A percentile compares a stretch with the other conserved stretches of the same genome.
Evolutionary conservation across 2,797 vertebrate species (phyloP).

Genomic region (Tadarida brasiliensis): DNA sequence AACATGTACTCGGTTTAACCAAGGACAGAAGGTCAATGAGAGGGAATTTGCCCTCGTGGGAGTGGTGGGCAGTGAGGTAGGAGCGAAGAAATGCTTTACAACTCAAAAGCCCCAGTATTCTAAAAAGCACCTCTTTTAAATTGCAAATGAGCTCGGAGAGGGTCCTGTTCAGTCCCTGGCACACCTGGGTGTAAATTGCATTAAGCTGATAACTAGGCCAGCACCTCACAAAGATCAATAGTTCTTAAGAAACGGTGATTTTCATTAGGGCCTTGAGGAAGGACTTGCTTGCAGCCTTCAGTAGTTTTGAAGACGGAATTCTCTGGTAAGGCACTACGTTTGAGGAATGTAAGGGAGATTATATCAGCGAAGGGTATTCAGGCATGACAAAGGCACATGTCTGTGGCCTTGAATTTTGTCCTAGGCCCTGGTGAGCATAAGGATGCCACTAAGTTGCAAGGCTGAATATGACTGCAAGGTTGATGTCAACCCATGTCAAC

Average conservation of each 20-base stretch:
- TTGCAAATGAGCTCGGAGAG: constrained; percentile 48
- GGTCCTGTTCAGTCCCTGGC: background rate
- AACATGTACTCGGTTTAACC: background rate
- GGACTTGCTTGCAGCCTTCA: background rate
- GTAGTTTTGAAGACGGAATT: background rate
- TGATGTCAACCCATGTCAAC: background rate
- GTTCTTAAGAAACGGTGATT: constrained; percentile 61
- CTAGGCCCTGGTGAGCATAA: background rate
- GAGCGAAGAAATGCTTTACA: background rate
- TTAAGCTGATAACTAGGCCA: constrained; percentile 68
- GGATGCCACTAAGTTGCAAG: background rate
- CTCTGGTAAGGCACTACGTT: background rate
- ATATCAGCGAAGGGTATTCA: background rate
- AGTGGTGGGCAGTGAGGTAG: background rate
- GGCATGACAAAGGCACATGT: background rate
- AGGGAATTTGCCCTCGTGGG: background rate
- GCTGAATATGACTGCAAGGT: background rate
- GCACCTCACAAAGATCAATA: constrained; percentile 46
- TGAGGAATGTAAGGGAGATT: background rate
- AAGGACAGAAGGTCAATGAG: background rate
- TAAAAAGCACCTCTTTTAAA: constrained; percentile 29
- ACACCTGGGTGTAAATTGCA: constrained; percentile 44
- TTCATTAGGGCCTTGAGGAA: constrained; percentile 28
- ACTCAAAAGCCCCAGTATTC: background rate
- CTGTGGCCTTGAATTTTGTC: constrained; percentile 5